Evolutionary conservation across 2,113 vertebrate genomes (phyloP).

Genomic region (Thamnophis sirtalis): DNA sequence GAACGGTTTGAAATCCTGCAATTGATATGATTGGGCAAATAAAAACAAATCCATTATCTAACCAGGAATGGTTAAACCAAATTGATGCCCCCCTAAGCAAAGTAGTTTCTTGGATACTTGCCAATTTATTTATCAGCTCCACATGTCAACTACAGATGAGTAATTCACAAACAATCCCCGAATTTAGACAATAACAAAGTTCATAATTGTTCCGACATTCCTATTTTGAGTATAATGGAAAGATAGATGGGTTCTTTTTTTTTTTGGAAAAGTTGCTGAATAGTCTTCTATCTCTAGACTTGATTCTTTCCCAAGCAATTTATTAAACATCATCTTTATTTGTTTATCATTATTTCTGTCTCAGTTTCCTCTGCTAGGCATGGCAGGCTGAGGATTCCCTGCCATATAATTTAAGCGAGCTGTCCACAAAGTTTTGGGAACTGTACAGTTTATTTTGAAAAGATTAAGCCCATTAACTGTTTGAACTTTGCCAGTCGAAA

Average conservation of each 20-base stretch:
- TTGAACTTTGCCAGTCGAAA: slow-evolving; percentile 30
- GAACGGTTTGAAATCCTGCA: not conserved
- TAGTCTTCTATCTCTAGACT: slow-evolving; percentile 8
- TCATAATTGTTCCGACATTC: not conserved
- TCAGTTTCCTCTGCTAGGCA: slow-evolving; percentile 26
- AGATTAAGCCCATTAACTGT: slow-evolving; percentile 17
- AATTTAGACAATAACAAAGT: slow-evolving; percentile 9
- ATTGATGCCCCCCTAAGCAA: not conserved
- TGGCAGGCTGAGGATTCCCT: not conserved
- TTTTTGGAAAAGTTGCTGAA: not conserved
- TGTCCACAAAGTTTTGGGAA: not conserved
- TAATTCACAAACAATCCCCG: slow-evolving; percentile 10
- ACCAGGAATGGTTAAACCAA: not conserved
- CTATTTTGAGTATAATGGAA: slow-evolving; percentile 35
- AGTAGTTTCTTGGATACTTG: not conserved
- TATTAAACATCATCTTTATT: slow-evolving; percentile 15
- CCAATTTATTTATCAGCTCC: slow-evolving; percentile 14
- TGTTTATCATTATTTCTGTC: not conserved
- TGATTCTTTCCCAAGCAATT: slow-evolving; percentile 31
- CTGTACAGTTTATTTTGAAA: not conserved
- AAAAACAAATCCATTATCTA: not conserved
- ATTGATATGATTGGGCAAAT: not conserved
- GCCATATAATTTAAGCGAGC: not conserved
- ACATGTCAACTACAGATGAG: slow-evolving; percentile 12
- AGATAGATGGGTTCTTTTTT: slow-evolving; percentile 8